Evolutionary conservation across 2,113 vertebrate species (phyloP), one percentile per base, ranked within the genome.

Genomic region (Percina caprodes): DNA sequence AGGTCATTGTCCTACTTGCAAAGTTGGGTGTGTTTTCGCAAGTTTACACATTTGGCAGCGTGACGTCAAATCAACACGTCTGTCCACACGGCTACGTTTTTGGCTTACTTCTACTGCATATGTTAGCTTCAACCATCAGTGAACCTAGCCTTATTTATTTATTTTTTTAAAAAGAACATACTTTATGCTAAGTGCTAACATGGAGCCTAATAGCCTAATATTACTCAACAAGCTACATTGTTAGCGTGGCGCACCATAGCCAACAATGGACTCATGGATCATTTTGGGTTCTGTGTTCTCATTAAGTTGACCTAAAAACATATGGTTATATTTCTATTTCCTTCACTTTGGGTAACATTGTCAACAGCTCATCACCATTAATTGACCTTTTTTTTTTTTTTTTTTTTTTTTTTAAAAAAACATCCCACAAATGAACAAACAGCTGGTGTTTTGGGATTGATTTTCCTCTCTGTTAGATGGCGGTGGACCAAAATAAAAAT

Each of bases 201-300:
- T 23, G 6, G 39, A 48, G 51, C 24, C 26, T 19, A n/a, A n/a
- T n/a, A n/a, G n/a, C n/a, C n/a, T n/a, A 24, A 35, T 45, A 11
- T n/a, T 30, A 6, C 42, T 35, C 54, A 49, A 23, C 24, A 8
- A 35, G 56, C 24, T n/a, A 30, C 19, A 23, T 2, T 45, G 58
- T 69, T 52, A 60, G 46, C 30, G 15, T 4, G 5, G 1, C 45
- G 35, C 23, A 46, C 35, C 23, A 18, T 2, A 65, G 14, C 42
- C 15, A 5, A 4, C 10, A 11, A 8, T 48, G 39, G 49, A n/a
- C 15, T 21, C 19, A 13, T 15, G 33, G 46, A 79, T 56, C 24
- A 18, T 45, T 77, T 52, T 61, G 54, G 71, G 69, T 23, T 82
- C 23, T 69, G 26, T 13, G 42, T 70, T 72, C 65, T 70, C 80